Evolutionary conservation across 2,113 vertebrate genomes (phyloP).

Genomic region (Ondatra zibethicus): DNA sequence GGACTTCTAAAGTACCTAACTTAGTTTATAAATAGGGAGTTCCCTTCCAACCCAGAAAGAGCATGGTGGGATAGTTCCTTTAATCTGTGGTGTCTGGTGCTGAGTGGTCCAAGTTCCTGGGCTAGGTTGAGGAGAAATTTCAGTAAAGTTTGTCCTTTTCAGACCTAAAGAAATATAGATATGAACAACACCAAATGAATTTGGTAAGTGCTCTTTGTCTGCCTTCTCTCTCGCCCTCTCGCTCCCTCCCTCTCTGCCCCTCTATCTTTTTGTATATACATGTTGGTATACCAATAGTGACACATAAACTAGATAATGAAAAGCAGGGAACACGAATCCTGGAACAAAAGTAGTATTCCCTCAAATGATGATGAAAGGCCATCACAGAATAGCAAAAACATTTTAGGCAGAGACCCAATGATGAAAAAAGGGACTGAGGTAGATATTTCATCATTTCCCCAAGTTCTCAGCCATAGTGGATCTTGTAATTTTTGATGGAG

Average conservation of each 20-base stretch:
- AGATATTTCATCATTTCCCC: accelerated
- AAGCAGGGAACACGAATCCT: neutral
- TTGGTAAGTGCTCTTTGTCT: neutral
- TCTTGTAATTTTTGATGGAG: neutral
- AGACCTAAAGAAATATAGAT: neutral
- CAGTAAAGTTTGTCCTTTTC: neutral
- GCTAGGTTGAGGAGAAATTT: neutral
- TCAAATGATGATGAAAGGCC: neutral
- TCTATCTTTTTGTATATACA: neutral
- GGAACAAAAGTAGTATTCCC: neutral
- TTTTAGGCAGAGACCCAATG: neutral
- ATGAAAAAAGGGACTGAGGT: neutral
- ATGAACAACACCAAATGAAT: neutral
- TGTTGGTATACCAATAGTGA: neutral
- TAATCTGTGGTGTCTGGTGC: neutral
- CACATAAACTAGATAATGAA: neutral
- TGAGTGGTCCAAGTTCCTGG: neutral
- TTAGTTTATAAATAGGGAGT: neutral
- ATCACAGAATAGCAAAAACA: neutral
- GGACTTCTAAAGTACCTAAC: neutral
- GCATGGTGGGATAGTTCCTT: neutral
- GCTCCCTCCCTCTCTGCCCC: accelerated
- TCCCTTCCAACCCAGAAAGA: neutral
- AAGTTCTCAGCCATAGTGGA: neutral
- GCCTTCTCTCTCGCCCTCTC: neutral